A percentile compares a stretch with the other conserved stretches of the same genome.
These are phyloP conservation scores for Sturnira hondurensis DNA, from an alignment of 2,113 vertebrate genomes.

Conservation along the genomic window DNA sequence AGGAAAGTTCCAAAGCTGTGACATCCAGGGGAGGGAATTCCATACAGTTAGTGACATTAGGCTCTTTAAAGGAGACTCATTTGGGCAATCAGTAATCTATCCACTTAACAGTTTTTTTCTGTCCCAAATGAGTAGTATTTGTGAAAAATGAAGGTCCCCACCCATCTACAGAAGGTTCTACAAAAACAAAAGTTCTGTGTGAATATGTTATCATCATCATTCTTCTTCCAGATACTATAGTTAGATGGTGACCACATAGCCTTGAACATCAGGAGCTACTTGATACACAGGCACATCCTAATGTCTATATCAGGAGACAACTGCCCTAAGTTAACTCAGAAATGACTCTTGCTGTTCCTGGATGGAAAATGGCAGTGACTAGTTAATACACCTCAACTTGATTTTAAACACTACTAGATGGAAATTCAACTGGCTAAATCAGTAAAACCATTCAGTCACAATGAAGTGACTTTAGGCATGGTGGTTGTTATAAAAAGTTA, in stretches of 20 bases:
- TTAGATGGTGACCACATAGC: not conserved
- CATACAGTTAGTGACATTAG: not conserved
- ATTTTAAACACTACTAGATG: not conserved
- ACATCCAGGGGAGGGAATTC: not conserved
- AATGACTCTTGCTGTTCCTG: not conserved
- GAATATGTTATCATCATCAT: not conserved
- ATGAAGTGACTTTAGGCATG: not conserved
- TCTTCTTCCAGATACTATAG: not conserved
- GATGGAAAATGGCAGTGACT: not conserved
- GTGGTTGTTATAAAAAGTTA: not conserved
- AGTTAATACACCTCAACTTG: constrained; percentile 7
- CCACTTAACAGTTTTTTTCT: not conserved
- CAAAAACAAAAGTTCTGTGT: not conserved
- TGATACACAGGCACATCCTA: not conserved
- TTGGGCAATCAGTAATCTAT: not conserved
- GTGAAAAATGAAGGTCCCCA: not conserved
- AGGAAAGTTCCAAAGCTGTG: not conserved
- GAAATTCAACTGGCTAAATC: not conserved
- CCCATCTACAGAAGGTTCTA: not conserved
- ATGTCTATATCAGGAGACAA: not conserved
- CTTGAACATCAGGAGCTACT: not conserved
- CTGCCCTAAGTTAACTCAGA: not conserved
- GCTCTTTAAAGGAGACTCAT: not conserved
- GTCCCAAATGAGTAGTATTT: not conserved
- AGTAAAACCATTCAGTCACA: not conserved